These are phyloP conservation scores for Pantelozetes paolii DNA, from an alignment of 2,888 invertebrate genomes.

Conservation along the genomic window DNA sequence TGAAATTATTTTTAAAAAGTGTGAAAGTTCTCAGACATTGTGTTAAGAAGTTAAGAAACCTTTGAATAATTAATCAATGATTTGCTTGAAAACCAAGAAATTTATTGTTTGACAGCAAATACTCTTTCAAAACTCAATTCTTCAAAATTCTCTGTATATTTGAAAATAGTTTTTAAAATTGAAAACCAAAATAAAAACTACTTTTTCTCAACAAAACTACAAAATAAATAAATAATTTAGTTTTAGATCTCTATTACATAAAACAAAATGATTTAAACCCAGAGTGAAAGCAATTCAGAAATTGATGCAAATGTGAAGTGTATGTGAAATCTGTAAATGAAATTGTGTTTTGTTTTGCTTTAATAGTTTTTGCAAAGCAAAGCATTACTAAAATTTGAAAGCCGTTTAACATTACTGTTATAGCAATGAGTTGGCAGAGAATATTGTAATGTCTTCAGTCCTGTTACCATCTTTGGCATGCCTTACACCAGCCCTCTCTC, in stretches of 20 bases:
- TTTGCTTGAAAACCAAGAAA: too few species aligned
- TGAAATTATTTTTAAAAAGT: background rate
- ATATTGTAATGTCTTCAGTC: constrained; percentile 26
- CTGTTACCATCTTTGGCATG: constrained; percentile 37
- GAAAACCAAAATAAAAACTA: too few species aligned
- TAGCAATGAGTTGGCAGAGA: constrained; percentile 28
- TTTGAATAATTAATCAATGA: background rate
- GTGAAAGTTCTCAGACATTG: too few species aligned
- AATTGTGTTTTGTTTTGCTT: constrained; percentile 33
- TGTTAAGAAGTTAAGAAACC: too few species aligned
- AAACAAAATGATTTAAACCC: background rate
- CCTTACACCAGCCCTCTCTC: background rate
- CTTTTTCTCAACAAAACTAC: too few species aligned
- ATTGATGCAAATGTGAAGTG: background rate
- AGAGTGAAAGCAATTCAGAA: constrained; percentile 42
- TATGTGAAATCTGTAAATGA: constrained; percentile 9
- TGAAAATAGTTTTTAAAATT: too few species aligned
- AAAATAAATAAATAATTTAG: background rate
- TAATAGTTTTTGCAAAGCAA: constrained; percentile 24
- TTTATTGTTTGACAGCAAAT: too few species aligned
- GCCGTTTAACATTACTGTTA: constrained; percentile 31
- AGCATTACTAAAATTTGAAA: constrained; percentile 32
- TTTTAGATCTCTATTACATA: background rate
- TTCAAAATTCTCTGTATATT: too few species aligned
- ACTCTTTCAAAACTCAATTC: too few species aligned